phyloP scores from a whole-genome alignment of 64 coral and sea anemone species.

The Stichodactyla helianthus region DNA sequence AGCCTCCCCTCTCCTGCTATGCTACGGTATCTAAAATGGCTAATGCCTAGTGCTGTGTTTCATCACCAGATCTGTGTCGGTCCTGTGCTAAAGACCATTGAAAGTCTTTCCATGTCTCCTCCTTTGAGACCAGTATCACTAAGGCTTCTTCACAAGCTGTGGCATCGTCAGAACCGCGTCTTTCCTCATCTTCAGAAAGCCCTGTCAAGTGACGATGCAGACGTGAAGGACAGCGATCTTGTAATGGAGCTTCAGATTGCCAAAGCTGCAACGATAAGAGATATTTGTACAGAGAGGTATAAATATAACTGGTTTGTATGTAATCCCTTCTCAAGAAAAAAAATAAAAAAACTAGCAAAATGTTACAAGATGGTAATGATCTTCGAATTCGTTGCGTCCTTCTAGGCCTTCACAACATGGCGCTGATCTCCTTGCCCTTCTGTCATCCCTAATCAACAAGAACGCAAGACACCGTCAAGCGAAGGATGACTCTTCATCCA shows the following conservation, averaged over 20 bases:
- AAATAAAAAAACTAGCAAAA: too few species aligned
- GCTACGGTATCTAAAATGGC: not conserved
- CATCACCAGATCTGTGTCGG: constrained; percentile 64
- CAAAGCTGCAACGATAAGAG: constrained; percentile 80
- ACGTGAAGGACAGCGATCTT: constrained; percentile 17
- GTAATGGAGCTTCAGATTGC: constrained; percentile 65
- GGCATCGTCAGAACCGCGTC: constrained; percentile 70
- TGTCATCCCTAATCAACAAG: constrained; percentile 67
- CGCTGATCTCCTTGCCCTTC: constrained; percentile 59
- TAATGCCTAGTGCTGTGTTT: not conserved
- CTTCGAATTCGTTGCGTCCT: not conserved
- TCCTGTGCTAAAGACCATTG: constrained; percentile 69
- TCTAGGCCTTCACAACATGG: constrained; percentile 80
- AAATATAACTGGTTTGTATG: not conserved
- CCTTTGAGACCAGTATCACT: constrained; percentile 57
- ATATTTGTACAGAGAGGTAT: constrained; percentile 82
- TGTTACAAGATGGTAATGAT: too few species aligned
- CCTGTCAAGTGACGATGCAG: constrained; percentile 35
- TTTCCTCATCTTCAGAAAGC: constrained; percentile 77
- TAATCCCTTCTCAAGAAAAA: not conserved
- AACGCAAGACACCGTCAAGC: constrained; percentile 35
- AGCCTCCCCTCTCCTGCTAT: not conserved
- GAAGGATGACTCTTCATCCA: constrained; percentile 18
- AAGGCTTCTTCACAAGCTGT: constrained; percentile 75
- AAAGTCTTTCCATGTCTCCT: constrained; percentile 57